Evolutionary conservation across 1,140 invertebrate genomes (phyloP), one percentile per base, ranked within the genome.

Genomic region (Wiebesia pumilae): DNA sequence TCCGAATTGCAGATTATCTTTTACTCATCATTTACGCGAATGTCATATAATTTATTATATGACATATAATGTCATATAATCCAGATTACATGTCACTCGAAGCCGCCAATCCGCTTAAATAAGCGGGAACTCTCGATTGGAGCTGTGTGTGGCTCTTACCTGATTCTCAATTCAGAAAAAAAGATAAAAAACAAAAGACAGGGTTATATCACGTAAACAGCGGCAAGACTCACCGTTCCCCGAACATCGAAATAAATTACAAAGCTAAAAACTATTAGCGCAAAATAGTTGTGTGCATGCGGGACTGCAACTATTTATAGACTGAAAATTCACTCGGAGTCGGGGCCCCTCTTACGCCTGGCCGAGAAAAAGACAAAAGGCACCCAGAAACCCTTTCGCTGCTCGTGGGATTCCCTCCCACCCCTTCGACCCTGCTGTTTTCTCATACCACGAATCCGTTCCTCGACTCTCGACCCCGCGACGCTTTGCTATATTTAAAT

Each of bases 181-280:
- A 75, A 19, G 35, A 75, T 14, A 43, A 75, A 75, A 75, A 35
- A n/a, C 0, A 71, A 75, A 75, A 21, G 7, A 3, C 9, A 75
- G 38, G 6, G 40, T 38, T 69, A 35, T 69, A 35, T 69, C 65
- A 69, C n/a, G 30, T 69, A 69, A 35, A 35, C 6, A 43, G 38
- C 71, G 38, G 21, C 9, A 21, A 27, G 71, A 6, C 38, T 19
- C 38, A 27, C 9, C 38, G 38, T 75, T 75, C 71, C 10, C 27
- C 71, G 71, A 75, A 75, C 71, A 38, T n/a, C 38, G 7, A 75
- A 75, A 75, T 75, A 75, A 75, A 75, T 75, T 43, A 75, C 40
- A 19, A 24, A 38, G 24, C 40, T 27, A 75, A 75, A 75, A 75
- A 75, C 71, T 40, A 75, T 75, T 27, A 75, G 38, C 71, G 71